Percentiles rank a stretch among this genome's conserved stretches.
These are phyloP conservation scores for Micropoecilia bifurca DNA, from an alignment of 2,797 vertebrate genomes.

Conservation along the genomic window DNA sequence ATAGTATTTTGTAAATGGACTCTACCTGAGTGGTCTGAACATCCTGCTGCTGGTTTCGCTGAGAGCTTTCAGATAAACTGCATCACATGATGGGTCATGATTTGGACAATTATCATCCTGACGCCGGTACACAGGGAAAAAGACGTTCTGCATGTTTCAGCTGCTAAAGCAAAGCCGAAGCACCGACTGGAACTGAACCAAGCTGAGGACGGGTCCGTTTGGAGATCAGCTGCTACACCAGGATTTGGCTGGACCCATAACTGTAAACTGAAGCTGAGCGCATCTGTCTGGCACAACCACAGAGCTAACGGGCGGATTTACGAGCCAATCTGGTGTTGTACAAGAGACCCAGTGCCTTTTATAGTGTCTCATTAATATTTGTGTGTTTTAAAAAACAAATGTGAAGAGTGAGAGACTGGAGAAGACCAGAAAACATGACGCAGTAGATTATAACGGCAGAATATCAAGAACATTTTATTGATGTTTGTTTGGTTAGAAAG, in stretches of 20 bases:
- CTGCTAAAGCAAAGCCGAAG: conserved; percentile 23
- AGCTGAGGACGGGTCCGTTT: conserved; percentile 44
- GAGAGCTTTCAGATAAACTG: conserved; percentile 5
- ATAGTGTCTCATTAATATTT: not conserved
- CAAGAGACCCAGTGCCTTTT: conserved; percentile 28
- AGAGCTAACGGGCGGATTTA: conserved; percentile 20
- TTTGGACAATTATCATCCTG: conserved; percentile 5
- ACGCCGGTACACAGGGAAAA: not conserved
- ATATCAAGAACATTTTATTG: not conserved
- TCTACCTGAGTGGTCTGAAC: not conserved
- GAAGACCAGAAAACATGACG: not conserved
- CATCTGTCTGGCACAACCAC: conserved; percentile 15
- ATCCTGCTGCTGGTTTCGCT: not conserved
- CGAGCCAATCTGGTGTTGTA: conserved; percentile 11
- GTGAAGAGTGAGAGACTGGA: not conserved
- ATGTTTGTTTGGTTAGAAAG: no score
- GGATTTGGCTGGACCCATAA: conserved; percentile 35
- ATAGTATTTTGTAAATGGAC: not conserved
- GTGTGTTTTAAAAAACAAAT: not conserved
- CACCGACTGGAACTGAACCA: conserved; percentile 46
- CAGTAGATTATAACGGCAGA: not conserved
- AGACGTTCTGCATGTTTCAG: conserved; percentile 21
- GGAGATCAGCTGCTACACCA: conserved; percentile 26
- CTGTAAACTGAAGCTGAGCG: conserved; percentile 39
- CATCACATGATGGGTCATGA: conserved; percentile 4